These are phyloP conservation scores for Listronotus bonariensis DNA, from an alignment of 1,140 invertebrate genomes.

Conservation along the genomic window DNA sequence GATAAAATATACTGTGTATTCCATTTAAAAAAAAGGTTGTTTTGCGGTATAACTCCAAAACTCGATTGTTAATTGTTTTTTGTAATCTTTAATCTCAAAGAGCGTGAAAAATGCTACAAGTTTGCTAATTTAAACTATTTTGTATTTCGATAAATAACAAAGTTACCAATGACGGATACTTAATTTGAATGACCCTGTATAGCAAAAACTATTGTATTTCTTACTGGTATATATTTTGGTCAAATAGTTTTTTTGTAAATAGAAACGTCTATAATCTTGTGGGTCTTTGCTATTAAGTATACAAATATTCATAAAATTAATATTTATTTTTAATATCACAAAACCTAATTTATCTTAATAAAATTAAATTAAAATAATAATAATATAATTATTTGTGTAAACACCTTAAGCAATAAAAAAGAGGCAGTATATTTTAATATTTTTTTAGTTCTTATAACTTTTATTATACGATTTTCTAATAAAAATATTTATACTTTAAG, in stretches of 20 bases:
- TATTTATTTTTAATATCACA: conserved; percentile 8
- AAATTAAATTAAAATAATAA: neutral
- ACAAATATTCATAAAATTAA: conserved; percentile 3
- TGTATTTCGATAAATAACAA: no score
- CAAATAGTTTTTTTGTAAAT: neutral
- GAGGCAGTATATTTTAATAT: conserved; percentile 2
- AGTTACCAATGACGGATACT: no score
- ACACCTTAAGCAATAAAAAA: conserved; percentile 2
- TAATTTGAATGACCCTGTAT: no score
- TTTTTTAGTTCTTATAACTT: conserved; percentile 2
- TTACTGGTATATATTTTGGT: neutral
- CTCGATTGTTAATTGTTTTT: no score
- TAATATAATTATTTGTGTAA: neutral
- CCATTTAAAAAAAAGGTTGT: no score
- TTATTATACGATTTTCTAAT: conserved; percentile 24
- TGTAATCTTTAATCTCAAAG: no score
- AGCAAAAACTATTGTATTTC: no score
- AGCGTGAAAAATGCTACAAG: no score
- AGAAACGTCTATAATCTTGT: neutral
- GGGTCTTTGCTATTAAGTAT: neutral
- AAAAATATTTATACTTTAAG: conserved; percentile 19
- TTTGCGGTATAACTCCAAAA: no score
- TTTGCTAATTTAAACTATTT: no score
- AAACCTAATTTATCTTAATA: conserved; percentile 6
- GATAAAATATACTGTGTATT: no score